Conservation (phyloP, 2,888 invertebrate genomes). For the Stenchaetothrips biformis region DNA sequence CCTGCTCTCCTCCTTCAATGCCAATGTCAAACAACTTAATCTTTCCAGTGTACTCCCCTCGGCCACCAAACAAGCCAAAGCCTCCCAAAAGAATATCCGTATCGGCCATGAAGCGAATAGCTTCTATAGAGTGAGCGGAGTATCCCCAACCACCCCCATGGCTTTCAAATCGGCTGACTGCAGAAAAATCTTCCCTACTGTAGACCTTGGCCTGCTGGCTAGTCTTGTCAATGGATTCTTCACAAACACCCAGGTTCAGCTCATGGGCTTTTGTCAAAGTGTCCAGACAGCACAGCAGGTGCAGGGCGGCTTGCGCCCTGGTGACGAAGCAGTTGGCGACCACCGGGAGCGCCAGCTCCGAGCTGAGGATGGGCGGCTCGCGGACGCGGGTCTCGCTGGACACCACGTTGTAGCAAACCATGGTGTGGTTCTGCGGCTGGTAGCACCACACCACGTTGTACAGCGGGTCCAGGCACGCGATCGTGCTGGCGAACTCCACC, state of each 20-base stretch:
- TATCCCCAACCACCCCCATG: constrained; percentile 99
- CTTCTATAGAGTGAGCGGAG: constrained; percentile 93
- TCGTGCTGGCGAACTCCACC: constrained; percentile 71
- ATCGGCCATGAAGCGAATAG: constrained; percentile 89
- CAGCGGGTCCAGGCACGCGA: constrained; percentile 78
- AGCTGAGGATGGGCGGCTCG: constrained; percentile 63
- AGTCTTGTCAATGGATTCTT: constrained; percentile 52
- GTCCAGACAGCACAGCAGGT: constrained; percentile 83
- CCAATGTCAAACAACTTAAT: constrained; percentile 89
- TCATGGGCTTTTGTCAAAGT: constrained; percentile 79
- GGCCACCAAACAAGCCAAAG: constrained; percentile 90
- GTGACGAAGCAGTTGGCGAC: constrained; percentile 65
- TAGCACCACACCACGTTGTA: constrained; percentile 94
- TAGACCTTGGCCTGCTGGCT: constrained; percentile 56
- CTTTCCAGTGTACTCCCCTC: constrained; percentile 93
- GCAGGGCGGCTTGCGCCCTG: constrained; percentile 82
- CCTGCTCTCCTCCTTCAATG: constrained; percentile 85
- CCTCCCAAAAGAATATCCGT: constrained; percentile 88
- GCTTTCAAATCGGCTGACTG: constrained; percentile 86
- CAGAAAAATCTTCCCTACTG: constrained; percentile 72
- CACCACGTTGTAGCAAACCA: constrained; percentile 78
- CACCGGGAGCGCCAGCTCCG: constrained; percentile 76
- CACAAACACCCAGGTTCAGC: constrained; percentile 52
- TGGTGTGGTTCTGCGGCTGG: constrained; percentile 43
- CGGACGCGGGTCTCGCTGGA: constrained; percentile 61